A percentile compares a stretch with the other conserved stretches of the same genome.
phyloP scores from a whole-genome alignment of 2,797 vertebrate genomes.

The Xenopus petersii region DNA sequence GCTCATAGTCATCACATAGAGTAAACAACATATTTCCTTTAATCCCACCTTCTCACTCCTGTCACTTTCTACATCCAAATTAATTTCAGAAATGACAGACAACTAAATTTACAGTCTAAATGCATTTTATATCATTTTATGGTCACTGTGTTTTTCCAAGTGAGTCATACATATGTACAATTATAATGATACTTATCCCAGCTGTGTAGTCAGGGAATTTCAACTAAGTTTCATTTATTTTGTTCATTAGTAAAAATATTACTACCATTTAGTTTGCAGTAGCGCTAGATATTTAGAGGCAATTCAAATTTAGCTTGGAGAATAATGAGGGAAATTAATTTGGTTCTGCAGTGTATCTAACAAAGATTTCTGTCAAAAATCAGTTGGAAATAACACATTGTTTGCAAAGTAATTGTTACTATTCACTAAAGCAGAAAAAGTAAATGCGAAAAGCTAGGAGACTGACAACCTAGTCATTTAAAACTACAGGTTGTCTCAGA shows the following conservation, averaged over 20 bases:
- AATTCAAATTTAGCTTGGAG: slow-evolving; percentile 63
- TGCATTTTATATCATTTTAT: too few species aligned
- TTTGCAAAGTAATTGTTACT: slow-evolving; percentile 78
- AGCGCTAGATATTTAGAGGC: not conserved
- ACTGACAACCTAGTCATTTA: slow-evolving; percentile 79
- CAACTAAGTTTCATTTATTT: not conserved
- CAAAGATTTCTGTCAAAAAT: slow-evolving; percentile 70
- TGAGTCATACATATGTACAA: too few species aligned
- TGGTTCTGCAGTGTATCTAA: slow-evolving; percentile 68
- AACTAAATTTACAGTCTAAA: too few species aligned
- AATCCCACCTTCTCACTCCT: too few species aligned
- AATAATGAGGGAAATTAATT: slow-evolving; percentile 63
- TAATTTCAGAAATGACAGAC: too few species aligned
- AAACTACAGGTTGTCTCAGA: slow-evolving; percentile 79
- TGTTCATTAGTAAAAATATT: slow-evolving; percentile 23
- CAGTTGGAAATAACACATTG: slow-evolving; percentile 74
- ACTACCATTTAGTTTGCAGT: slow-evolving; percentile 2
- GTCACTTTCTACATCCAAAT: too few species aligned
- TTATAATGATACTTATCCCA: not conserved
- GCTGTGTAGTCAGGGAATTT: not conserved
- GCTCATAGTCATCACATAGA: too few species aligned
- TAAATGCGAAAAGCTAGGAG: slow-evolving; percentile 64
- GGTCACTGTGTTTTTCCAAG: too few species aligned
- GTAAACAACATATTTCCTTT: too few species aligned
- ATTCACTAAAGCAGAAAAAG: slow-evolving; percentile 78